Conservation (phyloP, 1,140 invertebrate genomes). For the Drosophila pseudoobscura region DNA sequence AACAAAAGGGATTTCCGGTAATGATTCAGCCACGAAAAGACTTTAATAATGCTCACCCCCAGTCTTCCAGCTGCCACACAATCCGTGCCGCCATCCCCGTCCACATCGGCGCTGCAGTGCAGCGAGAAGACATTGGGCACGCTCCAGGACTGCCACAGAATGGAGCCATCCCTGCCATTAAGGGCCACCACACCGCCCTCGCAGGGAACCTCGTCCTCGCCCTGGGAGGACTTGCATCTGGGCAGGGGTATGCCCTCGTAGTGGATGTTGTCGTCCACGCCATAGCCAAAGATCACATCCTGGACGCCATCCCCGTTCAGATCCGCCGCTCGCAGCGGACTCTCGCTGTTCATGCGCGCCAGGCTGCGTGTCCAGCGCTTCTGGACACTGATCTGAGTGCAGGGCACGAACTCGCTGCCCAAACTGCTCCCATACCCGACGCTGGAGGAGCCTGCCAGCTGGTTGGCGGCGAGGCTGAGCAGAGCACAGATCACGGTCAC, state of each 20-base stretch:
- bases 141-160: constrained; percentile 91
- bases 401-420: constrained; percentile 85
- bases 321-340: constrained; percentile 89
- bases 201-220: constrained; percentile 85
- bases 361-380: constrained; percentile 90
- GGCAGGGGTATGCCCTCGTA: constrained; percentile 75
- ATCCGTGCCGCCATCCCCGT: constrained; percentile 88
- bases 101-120: constrained; percentile 90
- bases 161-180: constrained; percentile 88
- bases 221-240: constrained; percentile 72
- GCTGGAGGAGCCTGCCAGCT: constrained; percentile 6
- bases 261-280: constrained; percentile 85
- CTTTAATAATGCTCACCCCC: constrained; percentile 85
- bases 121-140: constrained; percentile 90
- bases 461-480: constrained; percentile 85
- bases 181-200: constrained; percentile 91
- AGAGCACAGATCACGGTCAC: constrained; percentile 84
- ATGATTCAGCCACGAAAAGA: neutral
- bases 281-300: constrained; percentile 92
- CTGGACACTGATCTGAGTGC: constrained; percentile 87
- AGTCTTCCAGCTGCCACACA: constrained; percentile 89
- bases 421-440: constrained; percentile 57
- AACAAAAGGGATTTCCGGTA: neutral
- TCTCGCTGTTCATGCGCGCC: constrained; percentile 90
- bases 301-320: constrained; percentile 89